phyloP scores from a whole-genome alignment of 2,888 invertebrate genomes.

The Metacarcinus magister region DNA sequence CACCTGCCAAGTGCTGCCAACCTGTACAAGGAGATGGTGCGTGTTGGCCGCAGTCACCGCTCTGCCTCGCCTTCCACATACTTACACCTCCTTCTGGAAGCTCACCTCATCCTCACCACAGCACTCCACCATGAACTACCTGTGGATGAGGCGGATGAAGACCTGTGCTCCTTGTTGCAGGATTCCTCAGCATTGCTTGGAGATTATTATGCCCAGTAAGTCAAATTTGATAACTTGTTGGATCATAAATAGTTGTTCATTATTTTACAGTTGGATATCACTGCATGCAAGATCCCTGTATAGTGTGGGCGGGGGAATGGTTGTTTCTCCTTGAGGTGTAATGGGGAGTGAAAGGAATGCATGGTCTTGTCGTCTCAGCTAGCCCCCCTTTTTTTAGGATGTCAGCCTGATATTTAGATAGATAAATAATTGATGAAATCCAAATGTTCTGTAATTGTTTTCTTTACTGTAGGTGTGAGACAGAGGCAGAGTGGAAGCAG shows the following conservation, averaged over 20 bases:
- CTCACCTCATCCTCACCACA: constrained; percentile 88
- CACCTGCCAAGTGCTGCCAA: constrained; percentile 88
- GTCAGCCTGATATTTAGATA: neutral
- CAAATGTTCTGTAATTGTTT: neutral
- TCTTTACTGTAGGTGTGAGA: constrained; percentile 82
- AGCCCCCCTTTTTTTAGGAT: no score
- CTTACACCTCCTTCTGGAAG: constrained; percentile 90
- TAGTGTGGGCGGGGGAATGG: neutral
- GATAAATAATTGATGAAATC: neutral
- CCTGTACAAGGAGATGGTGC: constrained; percentile 89
- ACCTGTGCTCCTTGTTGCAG: constrained; percentile 84
- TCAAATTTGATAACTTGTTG: neutral
- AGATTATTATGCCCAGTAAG: constrained; percentile 86
- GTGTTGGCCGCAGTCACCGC: constrained; percentile 88
- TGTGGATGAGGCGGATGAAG: constrained; percentile 83
- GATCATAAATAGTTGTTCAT: neutral
- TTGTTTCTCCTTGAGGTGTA: neutral
- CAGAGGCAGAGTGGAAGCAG: constrained; percentile 85
- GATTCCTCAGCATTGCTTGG: constrained; percentile 87
- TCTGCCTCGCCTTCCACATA: constrained; percentile 89
- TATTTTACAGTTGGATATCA: neutral
- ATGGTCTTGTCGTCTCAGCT: no score
- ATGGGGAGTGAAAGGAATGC: no score
- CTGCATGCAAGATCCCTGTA: no score
- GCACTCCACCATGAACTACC: constrained; percentile 83